These are phyloP conservation scores for Atrina japonica DNA, from an alignment of 2,888 invertebrate genomes.

Conservation along the genomic window DNA sequence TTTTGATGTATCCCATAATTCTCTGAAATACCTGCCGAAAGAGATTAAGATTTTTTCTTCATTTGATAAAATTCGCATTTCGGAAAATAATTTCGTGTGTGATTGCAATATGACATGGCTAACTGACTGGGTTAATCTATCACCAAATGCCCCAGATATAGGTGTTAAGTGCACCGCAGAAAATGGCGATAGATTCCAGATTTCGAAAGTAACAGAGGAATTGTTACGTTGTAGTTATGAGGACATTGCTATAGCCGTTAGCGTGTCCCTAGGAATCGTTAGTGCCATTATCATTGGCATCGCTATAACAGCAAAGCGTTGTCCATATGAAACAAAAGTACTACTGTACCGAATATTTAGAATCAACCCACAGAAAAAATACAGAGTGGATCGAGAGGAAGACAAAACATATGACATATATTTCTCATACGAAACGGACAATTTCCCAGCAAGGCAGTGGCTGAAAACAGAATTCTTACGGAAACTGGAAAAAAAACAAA, in stretches of 20 bases:
- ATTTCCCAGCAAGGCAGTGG: constrained; percentile 52
- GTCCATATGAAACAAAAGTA: constrained; percentile 61
- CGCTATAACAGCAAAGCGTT: constrained; percentile 46
- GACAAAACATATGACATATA: constrained; percentile 49
- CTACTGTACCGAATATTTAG: constrained; percentile 47
- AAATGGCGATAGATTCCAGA: constrained; percentile 29
- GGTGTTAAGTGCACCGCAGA: constrained; percentile 11
- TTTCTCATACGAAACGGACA: constrained; percentile 43
- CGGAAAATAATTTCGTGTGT: constrained; percentile 50
- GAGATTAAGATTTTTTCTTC: constrained; percentile 40
- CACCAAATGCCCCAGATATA: constrained; percentile 13
- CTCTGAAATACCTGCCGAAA: constrained; percentile 37
- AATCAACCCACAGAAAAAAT: constrained; percentile 47
- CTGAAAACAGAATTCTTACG: constrained; percentile 43
- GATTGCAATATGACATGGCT: constrained; percentile 57
- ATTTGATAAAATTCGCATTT: constrained; percentile 38
- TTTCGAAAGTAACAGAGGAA: constrained; percentile 36
- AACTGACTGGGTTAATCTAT: constrained; percentile 49
- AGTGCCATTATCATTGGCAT: constrained; percentile 26
- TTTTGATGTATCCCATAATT: constrained; percentile 36
- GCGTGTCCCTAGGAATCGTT: constrained; percentile 17
- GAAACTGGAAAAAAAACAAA: constrained; percentile 46
- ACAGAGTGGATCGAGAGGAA: constrained; percentile 43
- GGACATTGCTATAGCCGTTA: constrained; percentile 22
- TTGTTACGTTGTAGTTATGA: constrained; percentile 22